These are phyloP conservation scores for Diceros bicornis DNA, from an alignment of 2,797 vertebrate species.

Conservation along the genomic window DNA sequence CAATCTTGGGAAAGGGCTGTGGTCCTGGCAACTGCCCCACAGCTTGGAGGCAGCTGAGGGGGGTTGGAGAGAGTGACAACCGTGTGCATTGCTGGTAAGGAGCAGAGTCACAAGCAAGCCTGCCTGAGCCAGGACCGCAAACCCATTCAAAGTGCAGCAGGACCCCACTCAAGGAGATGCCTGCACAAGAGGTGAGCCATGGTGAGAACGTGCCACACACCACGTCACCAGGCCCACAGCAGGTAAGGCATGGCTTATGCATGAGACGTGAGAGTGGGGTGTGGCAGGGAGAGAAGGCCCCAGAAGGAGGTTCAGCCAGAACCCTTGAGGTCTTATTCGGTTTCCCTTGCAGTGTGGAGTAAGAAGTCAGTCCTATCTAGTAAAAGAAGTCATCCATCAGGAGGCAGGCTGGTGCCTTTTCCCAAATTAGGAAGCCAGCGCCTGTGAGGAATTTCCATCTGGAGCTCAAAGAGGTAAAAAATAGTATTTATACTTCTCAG, in stretches of 20 bases:
- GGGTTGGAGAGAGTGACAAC: neutral
- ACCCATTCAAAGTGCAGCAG: neutral
- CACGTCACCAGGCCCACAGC: neutral
- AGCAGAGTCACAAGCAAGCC: rapidly evolving
- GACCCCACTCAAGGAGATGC: rapidly evolving
- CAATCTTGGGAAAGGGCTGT: neutral
- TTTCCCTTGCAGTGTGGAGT: neutral
- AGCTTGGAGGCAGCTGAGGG: neutral
- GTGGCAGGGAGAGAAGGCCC: no score
- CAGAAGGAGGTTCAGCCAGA: neutral
- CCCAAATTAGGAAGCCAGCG: neutral
- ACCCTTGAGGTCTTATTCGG: neutral
- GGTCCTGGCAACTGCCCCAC: neutral
- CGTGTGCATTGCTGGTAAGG: rapidly evolving
- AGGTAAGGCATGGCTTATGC: rapidly evolving
- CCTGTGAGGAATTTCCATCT: neutral
- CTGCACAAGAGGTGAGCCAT: rapidly evolving
- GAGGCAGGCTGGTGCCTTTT: neutral
- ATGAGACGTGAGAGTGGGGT: rapidly evolving
- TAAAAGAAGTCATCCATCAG: neutral
- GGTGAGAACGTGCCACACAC: rapidly evolving
- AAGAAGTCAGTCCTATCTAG: neutral
- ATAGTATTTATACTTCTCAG: neutral
- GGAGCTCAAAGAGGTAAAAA: neutral
- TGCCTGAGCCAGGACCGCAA: neutral